These are phyloP conservation scores for Ictidomys tridecemlineatus DNA, from an alignment of 2,113 vertebrate species.

Conservation along the genomic window DNA sequence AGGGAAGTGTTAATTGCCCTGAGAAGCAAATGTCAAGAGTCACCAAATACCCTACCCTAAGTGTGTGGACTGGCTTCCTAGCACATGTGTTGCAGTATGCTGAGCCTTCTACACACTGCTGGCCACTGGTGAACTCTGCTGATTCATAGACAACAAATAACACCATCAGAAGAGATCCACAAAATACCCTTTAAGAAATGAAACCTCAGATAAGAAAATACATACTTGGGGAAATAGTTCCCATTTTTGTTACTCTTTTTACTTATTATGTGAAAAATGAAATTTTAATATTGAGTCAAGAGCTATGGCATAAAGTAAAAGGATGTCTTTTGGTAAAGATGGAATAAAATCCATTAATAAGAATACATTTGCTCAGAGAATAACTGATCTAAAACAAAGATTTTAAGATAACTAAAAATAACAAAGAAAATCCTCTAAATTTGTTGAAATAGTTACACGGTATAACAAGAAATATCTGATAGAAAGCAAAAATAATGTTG, in stretches of 20 bases:
- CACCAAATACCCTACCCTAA: background rate
- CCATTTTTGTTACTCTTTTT: background rate
- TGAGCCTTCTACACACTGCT: background rate
- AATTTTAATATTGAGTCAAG: conserved; percentile 5
- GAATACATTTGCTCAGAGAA: background rate
- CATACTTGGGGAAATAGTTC: background rate
- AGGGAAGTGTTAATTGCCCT: background rate
- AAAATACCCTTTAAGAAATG: background rate
- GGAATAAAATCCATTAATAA: background rate
- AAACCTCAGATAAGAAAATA: conserved; percentile 29
- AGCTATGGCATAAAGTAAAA: background rate
- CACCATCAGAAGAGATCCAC: background rate
- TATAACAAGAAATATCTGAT: conserved; percentile 17
- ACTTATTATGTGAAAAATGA: conserved; percentile 4
- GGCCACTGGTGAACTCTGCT: background rate
- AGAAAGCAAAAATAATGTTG: conserved; percentile 24
- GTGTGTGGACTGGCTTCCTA: background rate
- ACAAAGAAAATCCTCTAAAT: conserved; percentile 18
- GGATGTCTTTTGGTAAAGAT: background rate
- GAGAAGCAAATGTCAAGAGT: background rate
- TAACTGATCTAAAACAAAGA: background rate
- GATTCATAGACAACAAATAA: background rate
- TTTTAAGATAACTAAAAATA: conserved; percentile 33
- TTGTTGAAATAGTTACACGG: conserved; percentile 16
- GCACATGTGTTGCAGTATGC: background rate